phyloP scores from a whole-genome alignment of 2,888 invertebrate genomes.

The Nemotelus pantherinus region DNA sequence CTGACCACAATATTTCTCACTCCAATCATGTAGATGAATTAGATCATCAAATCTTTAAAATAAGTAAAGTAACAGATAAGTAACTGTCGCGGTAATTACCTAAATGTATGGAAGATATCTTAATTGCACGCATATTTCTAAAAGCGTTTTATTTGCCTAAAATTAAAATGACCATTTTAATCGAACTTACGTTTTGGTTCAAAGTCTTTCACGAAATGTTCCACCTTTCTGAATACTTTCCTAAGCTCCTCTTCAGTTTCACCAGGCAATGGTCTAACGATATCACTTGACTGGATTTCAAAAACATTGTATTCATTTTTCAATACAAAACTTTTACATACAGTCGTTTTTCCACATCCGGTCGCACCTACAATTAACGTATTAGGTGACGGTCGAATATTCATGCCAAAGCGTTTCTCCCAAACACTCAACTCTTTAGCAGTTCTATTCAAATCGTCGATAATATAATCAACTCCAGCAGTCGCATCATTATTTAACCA shows the following conservation, averaged over 20 bases:
- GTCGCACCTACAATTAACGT: constrained; percentile 65
- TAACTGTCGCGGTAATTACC: too few relatives aligned
- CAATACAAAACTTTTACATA: constrained; percentile 66
- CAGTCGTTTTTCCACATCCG: constrained; percentile 70
- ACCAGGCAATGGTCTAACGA: constrained; percentile 67
- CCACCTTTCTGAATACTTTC: constrained; percentile 65
- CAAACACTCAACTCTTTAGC: constrained; percentile 59
- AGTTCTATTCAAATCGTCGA: constrained; percentile 56
- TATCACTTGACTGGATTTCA: constrained; percentile 63
- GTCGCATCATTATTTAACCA: constrained; percentile 42
- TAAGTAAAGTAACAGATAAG: too few relatives aligned
- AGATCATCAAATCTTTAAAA: too few relatives aligned
- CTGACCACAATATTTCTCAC: too few relatives aligned
- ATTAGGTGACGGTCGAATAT: constrained; percentile 53
- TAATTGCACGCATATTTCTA: too few relatives aligned
- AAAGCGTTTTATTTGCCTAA: too few relatives aligned
- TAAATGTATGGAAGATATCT: too few relatives aligned
- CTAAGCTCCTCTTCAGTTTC: constrained; percentile 66
- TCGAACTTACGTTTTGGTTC: constrained; percentile 56
- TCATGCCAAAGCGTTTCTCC: constrained; percentile 54
- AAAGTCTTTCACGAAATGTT: constrained; percentile 57
- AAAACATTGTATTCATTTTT: constrained; percentile 65
- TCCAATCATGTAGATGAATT: too few relatives aligned
- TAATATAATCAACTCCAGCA: constrained; percentile 55
- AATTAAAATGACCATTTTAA: too few relatives aligned